Base-by-base conservation (phyloP, 2,113 vertebrate genomes). In the Calcarius ornatus region DNA sequence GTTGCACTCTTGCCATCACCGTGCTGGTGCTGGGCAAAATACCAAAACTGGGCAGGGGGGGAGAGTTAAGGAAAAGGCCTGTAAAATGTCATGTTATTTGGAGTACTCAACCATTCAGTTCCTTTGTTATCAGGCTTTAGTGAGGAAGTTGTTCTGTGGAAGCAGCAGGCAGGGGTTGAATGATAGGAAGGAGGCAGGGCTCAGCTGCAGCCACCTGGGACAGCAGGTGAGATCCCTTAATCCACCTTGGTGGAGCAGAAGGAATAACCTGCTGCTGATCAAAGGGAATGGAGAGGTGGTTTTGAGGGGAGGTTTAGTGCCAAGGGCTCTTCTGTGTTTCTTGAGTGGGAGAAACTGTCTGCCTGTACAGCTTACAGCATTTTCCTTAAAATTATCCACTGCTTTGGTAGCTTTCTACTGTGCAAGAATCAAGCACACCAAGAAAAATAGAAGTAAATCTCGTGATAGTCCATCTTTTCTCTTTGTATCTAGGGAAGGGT, bases 11-110 rank as follows among this genome's bases (percentile, higher is more conserved):
- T 48, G 42, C 31, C 7, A 10, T 45, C 0, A 1, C 8, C 9
- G 16, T 75, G 47, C 24, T 12, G 51, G 15, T 81, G 40, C 45
- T 40, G 47, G 45, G 30, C 6, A 70, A 73, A 75, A 66, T 25
- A 56, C 10, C 7, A 69, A 38, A 83, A 57, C 1, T 15, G 6
- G 3, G 8, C n/a, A n/a, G 3, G 3, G 4, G 6, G 15, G 3
- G 17, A 8, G 51, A n/a, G n/a, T n/a, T n/a, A n/a, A n/a, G 22
- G 19, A 73, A 43, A 60, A 33, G 23, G 9, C 11, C 6, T 72
- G 64, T 35, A 17, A 60, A 54, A 70, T 37, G 30, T 68, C 27
- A 3, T 68, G 13, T 13, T 54, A 6, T 51, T 70, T 91, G 33
- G 9, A 15, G 11, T 60, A 5, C 48, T 60, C 30, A 47, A 16